These are phyloP conservation scores for Sanderia malayensis DNA, from an alignment of 30 jellyfish, hydroid and myxozoan species.

Conservation along the genomic window DNA sequence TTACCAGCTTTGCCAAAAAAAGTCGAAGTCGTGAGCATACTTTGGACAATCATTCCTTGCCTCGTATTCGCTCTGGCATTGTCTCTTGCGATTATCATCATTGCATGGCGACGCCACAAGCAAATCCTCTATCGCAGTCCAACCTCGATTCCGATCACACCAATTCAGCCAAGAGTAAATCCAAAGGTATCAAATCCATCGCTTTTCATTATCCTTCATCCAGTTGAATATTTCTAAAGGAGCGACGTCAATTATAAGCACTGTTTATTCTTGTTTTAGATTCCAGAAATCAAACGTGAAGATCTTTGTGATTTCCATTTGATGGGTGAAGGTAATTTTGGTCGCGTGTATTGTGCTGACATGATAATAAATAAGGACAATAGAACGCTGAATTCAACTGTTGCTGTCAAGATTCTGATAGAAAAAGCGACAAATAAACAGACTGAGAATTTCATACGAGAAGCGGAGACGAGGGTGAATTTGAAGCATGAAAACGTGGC, in stretches of 20 bases:
- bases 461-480: conserved; percentile 90
- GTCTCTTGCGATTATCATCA: conserved; percentile 82
- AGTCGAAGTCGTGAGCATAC: conserved; percentile 78
- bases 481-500: conserved; percentile 91
- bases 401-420: conserved; percentile 92
- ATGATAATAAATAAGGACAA: conserved; percentile 75
- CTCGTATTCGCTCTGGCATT: conserved; percentile 75
- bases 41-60: conserved; percentile 92
- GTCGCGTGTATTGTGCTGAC: conserved; percentile 95
- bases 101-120: conserved; percentile 95
- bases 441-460: conserved; percentile 86
- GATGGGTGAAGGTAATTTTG: conserved; percentile 92
- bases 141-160: conserved; percentile 61
- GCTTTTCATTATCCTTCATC: too few species aligned
- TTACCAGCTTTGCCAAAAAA: conserved; percentile 71
- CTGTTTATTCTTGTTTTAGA: conserved; percentile 55
- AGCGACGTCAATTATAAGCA: too few species aligned
- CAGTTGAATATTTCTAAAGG: too few species aligned
- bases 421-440: conserved; percentile 82
- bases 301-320: conserved; percentile 90
- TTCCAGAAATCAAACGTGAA: conserved; percentile 85
- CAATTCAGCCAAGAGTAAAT: conserved; percentile 78
- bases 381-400: conserved; percentile 67
- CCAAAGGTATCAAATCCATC: too few species aligned
- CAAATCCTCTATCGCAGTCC: conserved; percentile 79